These are phyloP conservation scores for Oncorhynchus gorbuscha DNA, from an alignment of 2,113 vertebrate species.

Conservation along the genomic window DNA sequence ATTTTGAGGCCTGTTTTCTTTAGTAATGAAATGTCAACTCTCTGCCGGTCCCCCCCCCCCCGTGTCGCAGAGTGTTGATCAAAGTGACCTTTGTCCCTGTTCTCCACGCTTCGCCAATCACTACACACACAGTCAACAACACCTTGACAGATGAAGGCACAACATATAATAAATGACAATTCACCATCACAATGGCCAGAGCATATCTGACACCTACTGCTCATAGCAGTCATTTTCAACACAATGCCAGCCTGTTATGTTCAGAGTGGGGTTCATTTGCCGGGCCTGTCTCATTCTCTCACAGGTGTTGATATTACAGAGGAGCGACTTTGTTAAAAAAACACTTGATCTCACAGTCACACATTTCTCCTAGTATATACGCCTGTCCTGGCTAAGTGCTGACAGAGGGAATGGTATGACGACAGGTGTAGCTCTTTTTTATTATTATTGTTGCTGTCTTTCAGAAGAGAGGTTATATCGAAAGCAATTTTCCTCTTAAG, in stretches of 20 bases:
- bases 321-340: constrained; percentile 78
- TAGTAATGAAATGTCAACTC: constrained; percentile 89
- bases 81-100: constrained; percentile 86
- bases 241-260: constrained; percentile 85
- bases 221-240: constrained; percentile 85
- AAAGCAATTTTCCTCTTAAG: constrained; percentile 84
- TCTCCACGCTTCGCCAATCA: constrained; percentile 83
- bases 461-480: constrained; percentile 75
- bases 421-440: constrained; percentile 78
- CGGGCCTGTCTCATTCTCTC: constrained; percentile 72
- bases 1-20: constrained; percentile 80
- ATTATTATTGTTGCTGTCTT: constrained; percentile 75
- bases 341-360: constrained; percentile 78
- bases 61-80: constrained; percentile 82
- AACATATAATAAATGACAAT: constrained; percentile 91
- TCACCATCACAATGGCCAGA: constrained; percentile 74
- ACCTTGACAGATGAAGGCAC: constrained; percentile 81
- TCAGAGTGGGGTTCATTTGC: constrained; percentile 85
- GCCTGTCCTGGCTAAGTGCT: constrained; percentile 71
- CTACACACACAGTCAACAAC: constrained; percentile 75
- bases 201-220: constrained; percentile 82
- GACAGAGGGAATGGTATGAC: constrained; percentile 79
- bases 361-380: constrained; percentile 48
- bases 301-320: constrained; percentile 86
- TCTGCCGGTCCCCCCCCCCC: constrained; percentile 51